Conservation (phyloP, 1,140 invertebrate genomes). For the Drosophila funebris region DNA sequence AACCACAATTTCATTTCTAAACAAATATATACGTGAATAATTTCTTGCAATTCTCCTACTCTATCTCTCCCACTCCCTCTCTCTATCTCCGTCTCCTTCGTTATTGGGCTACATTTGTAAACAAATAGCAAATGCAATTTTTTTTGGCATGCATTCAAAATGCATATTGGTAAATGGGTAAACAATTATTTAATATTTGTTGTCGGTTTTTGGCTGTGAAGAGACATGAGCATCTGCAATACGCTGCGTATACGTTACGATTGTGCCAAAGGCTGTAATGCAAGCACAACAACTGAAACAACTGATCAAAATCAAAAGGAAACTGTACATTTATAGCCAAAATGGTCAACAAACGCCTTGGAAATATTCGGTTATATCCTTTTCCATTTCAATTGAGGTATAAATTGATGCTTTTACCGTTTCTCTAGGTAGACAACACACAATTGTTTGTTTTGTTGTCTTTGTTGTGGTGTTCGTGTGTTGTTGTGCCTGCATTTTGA, state of each 20-base stretch:
- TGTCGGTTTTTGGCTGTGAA: slow-evolving; percentile 12
- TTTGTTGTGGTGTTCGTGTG: background rate
- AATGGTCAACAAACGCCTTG: background rate
- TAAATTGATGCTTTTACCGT: slow-evolving; percentile 14
- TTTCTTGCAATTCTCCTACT: background rate
- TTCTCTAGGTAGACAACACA: background rate
- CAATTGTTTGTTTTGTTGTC: background rate
- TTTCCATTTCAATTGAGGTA: slow-evolving; percentile 3
- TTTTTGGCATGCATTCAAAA: slow-evolving; percentile 62
- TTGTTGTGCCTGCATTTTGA: slow-evolving; percentile 11
- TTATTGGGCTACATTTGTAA: background rate
- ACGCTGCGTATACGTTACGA: slow-evolving; percentile 55
- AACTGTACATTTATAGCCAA: slow-evolving; percentile 10
- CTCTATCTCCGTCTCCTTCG: background rate
- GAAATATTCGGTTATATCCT: slow-evolving; percentile 10
- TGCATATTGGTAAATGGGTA: slow-evolving; percentile 49
- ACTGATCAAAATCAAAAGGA: background rate
- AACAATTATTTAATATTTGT: slow-evolving; percentile 71
- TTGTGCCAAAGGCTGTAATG: slow-evolving; percentile 15
- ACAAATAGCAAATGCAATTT: slow-evolving; percentile 43
- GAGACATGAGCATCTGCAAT: slow-evolving; percentile 8
- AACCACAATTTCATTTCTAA: background rate
- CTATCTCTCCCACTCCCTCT: background rate
- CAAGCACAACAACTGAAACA: background rate
- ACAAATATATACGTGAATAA: background rate